A percentile compares a stretch with the other conserved stretches of the same genome.
phyloP scores from a whole-genome alignment of 2,113 vertebrate genomes.

The Macquaria australasica region DNA sequence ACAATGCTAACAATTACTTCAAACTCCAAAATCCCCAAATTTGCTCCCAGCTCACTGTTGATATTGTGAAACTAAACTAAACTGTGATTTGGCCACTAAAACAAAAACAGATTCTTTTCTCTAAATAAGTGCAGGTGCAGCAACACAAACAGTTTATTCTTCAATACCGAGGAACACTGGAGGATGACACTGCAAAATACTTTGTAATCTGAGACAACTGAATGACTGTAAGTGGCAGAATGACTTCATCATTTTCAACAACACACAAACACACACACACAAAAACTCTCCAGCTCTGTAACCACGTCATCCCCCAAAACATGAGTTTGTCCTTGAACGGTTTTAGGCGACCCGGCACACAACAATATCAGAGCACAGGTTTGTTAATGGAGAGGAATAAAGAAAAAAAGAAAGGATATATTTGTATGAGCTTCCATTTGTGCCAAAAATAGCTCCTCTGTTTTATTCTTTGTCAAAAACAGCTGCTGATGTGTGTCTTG shows the following conservation, averaged over 20 bases:
- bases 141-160: not conserved
- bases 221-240: slow-evolving; percentile 9
- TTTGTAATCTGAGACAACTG: slow-evolving; percentile 5
- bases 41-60: not conserved
- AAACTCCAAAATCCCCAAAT: not conserved
- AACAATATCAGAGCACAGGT: slow-evolving; percentile 4
- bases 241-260: slow-evolving; percentile 29
- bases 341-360: not conserved
- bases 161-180: not conserved
- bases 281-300: not conserved
- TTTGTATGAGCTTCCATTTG: not conserved
- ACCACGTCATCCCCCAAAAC: not conserved
- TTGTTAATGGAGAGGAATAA: not conserved
- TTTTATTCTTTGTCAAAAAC: not conserved
- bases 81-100: not conserved
- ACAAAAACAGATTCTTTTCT: not conserved
- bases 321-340: not conserved
- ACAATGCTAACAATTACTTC: not conserved
- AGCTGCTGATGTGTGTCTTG: slow-evolving; percentile 1
- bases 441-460: not conserved
- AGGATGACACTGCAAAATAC: not conserved
- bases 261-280: slow-evolving; percentile 1
- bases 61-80: not conserved
- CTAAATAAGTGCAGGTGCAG: not conserved
- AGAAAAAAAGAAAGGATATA: not conserved